These are phyloP conservation scores for Glaucomys volans DNA, from an alignment of 2,113 vertebrate species.

Conservation along the genomic window DNA sequence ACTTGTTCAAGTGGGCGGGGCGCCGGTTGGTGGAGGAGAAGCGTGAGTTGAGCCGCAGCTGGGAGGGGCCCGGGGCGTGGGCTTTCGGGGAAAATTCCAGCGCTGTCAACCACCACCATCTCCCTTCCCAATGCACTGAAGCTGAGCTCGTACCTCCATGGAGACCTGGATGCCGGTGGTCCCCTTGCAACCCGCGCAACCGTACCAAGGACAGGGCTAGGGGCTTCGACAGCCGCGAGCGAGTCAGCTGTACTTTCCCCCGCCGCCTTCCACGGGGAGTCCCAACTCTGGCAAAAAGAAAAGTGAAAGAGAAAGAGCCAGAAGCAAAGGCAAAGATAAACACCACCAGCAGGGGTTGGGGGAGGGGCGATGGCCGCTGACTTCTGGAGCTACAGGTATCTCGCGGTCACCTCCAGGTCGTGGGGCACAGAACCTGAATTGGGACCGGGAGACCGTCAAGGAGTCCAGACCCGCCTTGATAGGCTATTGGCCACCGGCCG, in stretches of 20 bases:
- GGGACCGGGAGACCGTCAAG: accelerated
- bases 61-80: conserved; percentile 55
- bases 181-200: not conserved
- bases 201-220: not conserved
- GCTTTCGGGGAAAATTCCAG: not conserved
- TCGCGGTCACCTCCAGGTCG: not conserved
- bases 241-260: conserved; percentile 3
- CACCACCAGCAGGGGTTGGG: not conserved
- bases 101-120: not conserved
- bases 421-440: not conserved
- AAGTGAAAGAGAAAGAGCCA: conserved; percentile 75
- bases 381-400: not conserved
- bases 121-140: not conserved
- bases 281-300: conserved; percentile 58
- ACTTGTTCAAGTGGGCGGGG: conserved; percentile 51
- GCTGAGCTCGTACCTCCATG: conserved; percentile 54
- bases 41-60: not conserved
- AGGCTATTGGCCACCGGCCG: not conserved
- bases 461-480: not conserved
- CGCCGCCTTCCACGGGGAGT: not conserved
- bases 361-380: not conserved
- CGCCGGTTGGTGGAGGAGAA: not conserved
- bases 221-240: not conserved
- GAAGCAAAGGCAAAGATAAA: not conserved
- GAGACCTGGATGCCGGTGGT: not conserved